These are phyloP conservation scores for Cephalotes varians DNA, from an alignment of 2,888 invertebrate genomes.

Conservation along the genomic window DNA sequence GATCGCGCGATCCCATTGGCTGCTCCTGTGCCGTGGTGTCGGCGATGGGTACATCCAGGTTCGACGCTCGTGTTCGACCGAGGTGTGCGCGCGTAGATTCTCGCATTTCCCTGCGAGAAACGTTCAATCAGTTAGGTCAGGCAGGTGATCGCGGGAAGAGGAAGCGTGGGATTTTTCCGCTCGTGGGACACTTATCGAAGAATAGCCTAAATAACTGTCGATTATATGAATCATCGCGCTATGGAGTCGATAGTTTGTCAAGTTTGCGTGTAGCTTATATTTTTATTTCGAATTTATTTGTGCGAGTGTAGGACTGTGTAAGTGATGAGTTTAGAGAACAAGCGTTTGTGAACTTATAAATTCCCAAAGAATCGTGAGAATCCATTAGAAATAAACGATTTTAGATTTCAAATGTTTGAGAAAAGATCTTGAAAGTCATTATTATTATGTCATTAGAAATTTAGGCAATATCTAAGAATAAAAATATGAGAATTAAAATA, in stretches of 20 bases:
- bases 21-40: constrained; percentile 76
- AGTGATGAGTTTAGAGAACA: neutral
- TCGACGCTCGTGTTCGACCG: constrained; percentile 73
- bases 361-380: neutral
- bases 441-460: neutral
- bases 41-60: constrained; percentile 78
- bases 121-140: constrained; percentile 47
- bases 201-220: neutral
- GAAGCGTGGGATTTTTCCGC: neutral
- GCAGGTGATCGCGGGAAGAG: constrained; percentile 24
- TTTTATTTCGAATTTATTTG: constrained; percentile 12
- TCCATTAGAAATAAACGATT: neutral
- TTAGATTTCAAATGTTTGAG: neutral
- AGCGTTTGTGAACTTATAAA: neutral
- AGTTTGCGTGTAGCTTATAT: constrained; percentile 1
- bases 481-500: neutral
- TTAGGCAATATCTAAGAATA: neutral
- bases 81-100: constrained; percentile 63
- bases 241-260: neutral
- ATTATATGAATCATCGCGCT: neutral
- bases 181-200: neutral
- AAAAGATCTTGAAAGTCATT: neutral
- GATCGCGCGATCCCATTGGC: constrained; percentile 78
- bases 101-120: constrained; percentile 43
- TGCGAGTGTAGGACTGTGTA: neutral